Conservation (phyloP, 2,888 invertebrate species). For the Melieria picta region DNA sequence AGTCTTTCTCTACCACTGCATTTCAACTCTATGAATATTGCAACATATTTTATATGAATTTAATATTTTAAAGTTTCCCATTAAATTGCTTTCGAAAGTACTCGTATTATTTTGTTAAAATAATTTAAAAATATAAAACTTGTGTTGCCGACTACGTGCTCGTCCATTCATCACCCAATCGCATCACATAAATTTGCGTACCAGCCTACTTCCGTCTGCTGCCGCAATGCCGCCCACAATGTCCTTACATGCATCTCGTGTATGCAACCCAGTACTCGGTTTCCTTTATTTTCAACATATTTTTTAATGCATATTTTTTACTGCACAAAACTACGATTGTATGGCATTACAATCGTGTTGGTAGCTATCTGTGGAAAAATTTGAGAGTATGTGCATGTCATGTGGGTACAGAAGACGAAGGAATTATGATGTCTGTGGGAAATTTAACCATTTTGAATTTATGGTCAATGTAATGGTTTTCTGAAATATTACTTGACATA, state of each 20-base stretch:
- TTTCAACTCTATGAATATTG: too few relatives aligned
- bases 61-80: too few relatives aligned
- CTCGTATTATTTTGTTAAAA: too few relatives aligned
- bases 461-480: too few relatives aligned
- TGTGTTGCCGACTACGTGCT: background rate
- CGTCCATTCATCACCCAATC: conserved; percentile 10
- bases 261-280: too few relatives aligned
- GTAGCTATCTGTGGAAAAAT: background rate
- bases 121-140: too few relatives aligned
- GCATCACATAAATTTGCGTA: conserved; percentile 11
- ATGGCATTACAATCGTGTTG: background rate
- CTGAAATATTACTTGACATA: too few relatives aligned
- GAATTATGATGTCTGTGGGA: background rate
- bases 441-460: too few relatives aligned
- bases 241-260: background rate
- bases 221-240: background rate
- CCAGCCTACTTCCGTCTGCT: conserved; percentile 6
- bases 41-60: too few relatives aligned
- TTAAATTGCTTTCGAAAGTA: too few relatives aligned
- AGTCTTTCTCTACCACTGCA: too few relatives aligned
- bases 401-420: background rate
- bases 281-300: background rate
- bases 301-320: background rate
- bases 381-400: background rate
- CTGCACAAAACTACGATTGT: background rate